Conservation (phyloP, 2,888 invertebrate species). For the Cecidostiba fungosa region DNA sequence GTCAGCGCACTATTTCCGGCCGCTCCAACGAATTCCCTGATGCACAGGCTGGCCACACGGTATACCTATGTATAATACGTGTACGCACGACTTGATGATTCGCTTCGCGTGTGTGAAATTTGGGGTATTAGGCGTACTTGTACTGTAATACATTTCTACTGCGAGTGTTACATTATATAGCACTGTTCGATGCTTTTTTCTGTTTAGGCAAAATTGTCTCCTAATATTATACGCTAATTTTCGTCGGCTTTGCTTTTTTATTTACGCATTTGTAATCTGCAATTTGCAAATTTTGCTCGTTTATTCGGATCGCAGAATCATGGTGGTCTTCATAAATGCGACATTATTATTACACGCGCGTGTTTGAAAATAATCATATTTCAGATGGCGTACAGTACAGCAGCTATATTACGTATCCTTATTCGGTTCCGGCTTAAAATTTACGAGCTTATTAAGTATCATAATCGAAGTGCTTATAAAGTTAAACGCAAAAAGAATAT, state of each 20-base stretch:
- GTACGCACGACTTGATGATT: neutral
- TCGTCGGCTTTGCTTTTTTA: no score
- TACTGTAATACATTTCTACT: no score
- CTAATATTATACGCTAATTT: no score
- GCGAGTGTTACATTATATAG: no score
- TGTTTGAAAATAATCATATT: neutral
- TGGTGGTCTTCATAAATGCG: neutral
- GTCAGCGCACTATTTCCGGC: constrained; percentile 52
- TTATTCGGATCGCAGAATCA: neutral
- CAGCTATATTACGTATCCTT: neutral
- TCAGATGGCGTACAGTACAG: neutral
- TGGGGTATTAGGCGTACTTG: no score
- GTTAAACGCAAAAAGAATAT: neutral
- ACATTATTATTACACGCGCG: neutral
- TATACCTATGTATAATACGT: no score
- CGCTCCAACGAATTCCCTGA: neutral
- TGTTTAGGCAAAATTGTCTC: no score
- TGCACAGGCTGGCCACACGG: neutral
- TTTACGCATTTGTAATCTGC: no score
- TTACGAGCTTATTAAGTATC: neutral
- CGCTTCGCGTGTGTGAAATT: no score
- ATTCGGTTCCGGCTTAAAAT: neutral
- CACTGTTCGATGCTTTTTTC: no score
- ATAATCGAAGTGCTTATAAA: neutral
- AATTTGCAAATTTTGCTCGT: no score